Conservation (phyloP, 2,113 vertebrate genomes). For the Oostethus manadensis region DNA sequence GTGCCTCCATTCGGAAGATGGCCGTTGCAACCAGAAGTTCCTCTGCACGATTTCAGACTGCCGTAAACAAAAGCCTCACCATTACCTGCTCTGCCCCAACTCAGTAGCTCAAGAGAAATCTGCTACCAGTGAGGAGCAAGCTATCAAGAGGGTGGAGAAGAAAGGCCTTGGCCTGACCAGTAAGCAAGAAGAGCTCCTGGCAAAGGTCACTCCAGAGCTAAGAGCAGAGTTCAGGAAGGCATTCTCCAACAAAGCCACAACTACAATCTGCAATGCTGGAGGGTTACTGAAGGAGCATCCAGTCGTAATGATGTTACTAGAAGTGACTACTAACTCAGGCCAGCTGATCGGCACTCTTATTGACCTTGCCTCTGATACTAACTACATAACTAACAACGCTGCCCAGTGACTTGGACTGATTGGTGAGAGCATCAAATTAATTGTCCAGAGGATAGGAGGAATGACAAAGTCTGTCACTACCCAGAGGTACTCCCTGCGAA, state of each 20-base stretch:
- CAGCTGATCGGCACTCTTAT: neutral
- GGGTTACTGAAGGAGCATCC: neutral
- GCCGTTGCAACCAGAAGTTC: too few relatives aligned
- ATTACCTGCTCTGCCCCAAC: slow-evolving; percentile 1
- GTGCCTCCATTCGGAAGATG: too few relatives aligned
- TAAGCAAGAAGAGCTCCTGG: neutral
- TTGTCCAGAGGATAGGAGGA: neutral
- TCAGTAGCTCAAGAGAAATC: neutral
- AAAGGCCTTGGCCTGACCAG: neutral
- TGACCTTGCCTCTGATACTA: too few relatives aligned
- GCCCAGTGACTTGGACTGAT: too few relatives aligned
- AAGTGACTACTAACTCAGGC: slow-evolving; percentile 1
- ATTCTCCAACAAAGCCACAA: too few relatives aligned
- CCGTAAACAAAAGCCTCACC: too few relatives aligned
- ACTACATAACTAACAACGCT: neutral
- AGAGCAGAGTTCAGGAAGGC: too few relatives aligned
- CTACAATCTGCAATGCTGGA: too few relatives aligned
- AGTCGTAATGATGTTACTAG: neutral
- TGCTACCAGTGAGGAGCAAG: neutral
- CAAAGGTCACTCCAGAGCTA: neutral
- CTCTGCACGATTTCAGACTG: too few relatives aligned
- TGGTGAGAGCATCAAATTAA: neutral
- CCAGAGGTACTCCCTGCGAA: neutral
- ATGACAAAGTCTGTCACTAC: neutral
- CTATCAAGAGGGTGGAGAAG: neutral